A percentile compares a stretch with the other conserved stretches of the same genome.
Conservation (phyloP, 2,888 invertebrate genomes). For the Rutpela maculata region DNA sequence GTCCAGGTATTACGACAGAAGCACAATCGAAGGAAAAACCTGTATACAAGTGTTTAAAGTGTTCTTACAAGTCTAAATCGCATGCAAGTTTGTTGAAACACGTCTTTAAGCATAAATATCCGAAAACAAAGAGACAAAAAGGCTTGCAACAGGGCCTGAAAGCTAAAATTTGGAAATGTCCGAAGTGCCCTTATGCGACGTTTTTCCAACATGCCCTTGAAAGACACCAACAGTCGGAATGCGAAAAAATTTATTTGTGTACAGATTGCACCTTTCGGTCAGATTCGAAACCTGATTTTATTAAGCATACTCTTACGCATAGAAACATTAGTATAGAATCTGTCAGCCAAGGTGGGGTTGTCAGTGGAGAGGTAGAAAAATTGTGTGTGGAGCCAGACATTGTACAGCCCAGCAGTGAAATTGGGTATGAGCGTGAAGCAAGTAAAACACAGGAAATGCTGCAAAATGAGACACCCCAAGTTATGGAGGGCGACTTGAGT, state of each 20-base stretch:
- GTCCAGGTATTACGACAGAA: not conserved
- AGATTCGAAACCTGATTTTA: conserved; percentile 35
- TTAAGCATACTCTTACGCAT: conserved; percentile 45
- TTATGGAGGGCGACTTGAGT: not conserved
- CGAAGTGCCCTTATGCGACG: conserved; percentile 41
- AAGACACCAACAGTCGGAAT: conserved; percentile 25
- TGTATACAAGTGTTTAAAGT: conserved; percentile 44
- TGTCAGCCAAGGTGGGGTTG: not conserved
- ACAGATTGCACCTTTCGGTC: conserved; percentile 36
- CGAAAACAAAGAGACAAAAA: not conserved
- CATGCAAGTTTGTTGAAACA: conserved; percentile 45
- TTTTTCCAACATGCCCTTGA: conserved; percentile 35
- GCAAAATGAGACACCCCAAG: not conserved
- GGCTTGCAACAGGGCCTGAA: not conserved
- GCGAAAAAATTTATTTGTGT: conserved; percentile 31
- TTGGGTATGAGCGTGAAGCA: not conserved
- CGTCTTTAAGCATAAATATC: conserved; percentile 33
- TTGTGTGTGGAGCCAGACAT: not conserved
- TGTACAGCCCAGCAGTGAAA: not conserved
- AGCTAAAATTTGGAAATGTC: conserved; percentile 33
- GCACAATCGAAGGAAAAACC: not conserved
- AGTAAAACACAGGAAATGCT: not conserved
- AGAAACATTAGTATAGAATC: conserved; percentile 23
- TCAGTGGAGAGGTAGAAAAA: not conserved
- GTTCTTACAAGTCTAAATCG: conserved; percentile 43